Base-by-base conservation (phyloP, 2,113 vertebrate species). In the Hypomesus transpacificus region DNA sequence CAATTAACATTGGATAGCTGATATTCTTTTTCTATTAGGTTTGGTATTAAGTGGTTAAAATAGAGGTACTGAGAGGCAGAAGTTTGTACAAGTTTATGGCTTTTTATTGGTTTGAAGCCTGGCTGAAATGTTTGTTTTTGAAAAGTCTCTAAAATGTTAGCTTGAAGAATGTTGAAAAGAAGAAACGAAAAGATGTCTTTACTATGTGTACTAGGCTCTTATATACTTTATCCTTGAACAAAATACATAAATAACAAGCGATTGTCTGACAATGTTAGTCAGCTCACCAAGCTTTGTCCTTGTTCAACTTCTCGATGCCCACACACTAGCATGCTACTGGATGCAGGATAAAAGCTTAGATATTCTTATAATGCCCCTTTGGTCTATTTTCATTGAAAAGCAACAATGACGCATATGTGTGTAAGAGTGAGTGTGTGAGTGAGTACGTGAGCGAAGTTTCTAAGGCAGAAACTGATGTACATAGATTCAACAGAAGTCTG, bases 341-440 rank as follows among this genome's bases (percentile, higher is more conserved):
- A 70, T 26, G 71, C 53, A 53, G 46, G 68, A 20, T 31, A 22
- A 71, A 56, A 66, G 62, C 62, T 70, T 18, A 22, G 51, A 53
- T 54, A 62, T 2, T 24, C 50, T 7, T 20, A 63, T 68, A 77
- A 77, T 72, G 64, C 50, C 65, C 64, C 57, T 77, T 71, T 77
- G 34, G 53, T 54, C 16, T 53, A 59, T 9, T 11, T 70, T 56
- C 24, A n/a, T 52, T 8, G 65, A 71, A 13, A 46, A 0, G 4
- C 69, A 28, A 76, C 63, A 39, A 24, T 60, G 53, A 14, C 39
- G 3, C 18, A 34, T 34, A 34, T 5, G 39, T 2, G 39, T 46
- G 39, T 46, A 46, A 46, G 5, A 13, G 2, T 46, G 39, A 46
- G 39, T 46, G 39, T 11, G 9, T 46, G 39, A 4, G 34, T 39